Conservation (phyloP, 2,113 vertebrate species). For the Ginglymostoma cirratum region DNA sequence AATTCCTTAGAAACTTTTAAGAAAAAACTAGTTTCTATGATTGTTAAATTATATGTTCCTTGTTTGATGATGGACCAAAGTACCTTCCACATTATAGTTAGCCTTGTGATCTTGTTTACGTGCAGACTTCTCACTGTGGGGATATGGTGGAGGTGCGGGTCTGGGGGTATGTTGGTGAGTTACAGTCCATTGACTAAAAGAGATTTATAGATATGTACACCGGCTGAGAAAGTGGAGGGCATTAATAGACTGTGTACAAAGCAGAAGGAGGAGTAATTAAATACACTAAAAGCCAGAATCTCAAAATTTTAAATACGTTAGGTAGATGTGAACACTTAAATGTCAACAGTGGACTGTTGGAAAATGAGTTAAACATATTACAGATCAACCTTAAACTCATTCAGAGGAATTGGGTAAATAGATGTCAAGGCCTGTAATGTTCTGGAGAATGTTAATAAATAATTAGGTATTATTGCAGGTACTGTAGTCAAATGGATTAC, state of each 20-base stretch:
- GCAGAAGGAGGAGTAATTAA: not conserved
- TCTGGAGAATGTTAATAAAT: not conserved
- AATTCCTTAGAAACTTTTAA: not conserved
- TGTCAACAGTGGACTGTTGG: not conserved
- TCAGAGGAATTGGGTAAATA: not conserved
- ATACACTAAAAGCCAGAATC: not conserved
- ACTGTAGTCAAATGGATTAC: not conserved
- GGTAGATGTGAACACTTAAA: not conserved
- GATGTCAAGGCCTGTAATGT: not conserved
- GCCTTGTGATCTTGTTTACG: not conserved
- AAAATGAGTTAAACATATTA: not conserved
- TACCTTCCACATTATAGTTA: not conserved
- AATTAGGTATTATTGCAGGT: not conserved
- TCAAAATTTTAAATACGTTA: not conserved
- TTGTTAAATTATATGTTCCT: not conserved
- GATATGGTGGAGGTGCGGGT: not conserved
- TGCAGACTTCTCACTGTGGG: not conserved
- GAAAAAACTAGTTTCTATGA: not conserved
- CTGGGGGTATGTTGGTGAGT: too few species aligned
- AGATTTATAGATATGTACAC: not conserved
- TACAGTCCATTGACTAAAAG: not conserved
- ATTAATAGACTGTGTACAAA: not conserved
- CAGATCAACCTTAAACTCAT: not conserved
- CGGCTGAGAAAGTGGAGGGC: not conserved
- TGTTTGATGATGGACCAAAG: not conserved